Percentiles rank a stretch among this genome's conserved stretches.
phyloP scores from a whole-genome alignment of 2,113 vertebrate genomes.

The Mus pahari region DNA sequence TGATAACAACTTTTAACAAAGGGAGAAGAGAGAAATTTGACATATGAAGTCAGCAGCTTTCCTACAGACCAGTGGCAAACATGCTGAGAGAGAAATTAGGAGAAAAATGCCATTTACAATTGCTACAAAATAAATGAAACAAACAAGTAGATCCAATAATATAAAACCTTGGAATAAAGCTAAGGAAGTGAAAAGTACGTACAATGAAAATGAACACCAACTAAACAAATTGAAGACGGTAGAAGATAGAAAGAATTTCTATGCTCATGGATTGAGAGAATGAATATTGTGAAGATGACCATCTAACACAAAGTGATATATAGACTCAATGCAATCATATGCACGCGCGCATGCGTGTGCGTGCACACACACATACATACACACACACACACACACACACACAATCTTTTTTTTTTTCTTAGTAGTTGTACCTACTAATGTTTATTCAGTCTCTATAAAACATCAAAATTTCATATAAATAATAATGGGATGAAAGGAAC shows the following conservation, averaged over 20 bases:
- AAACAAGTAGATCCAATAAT: background rate
- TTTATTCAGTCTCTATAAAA: background rate
- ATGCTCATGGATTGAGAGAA: too few relatives aligned
- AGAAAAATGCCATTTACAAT: background rate
- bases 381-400: too few relatives aligned
- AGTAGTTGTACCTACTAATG: background rate
- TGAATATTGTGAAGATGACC: too few relatives aligned
- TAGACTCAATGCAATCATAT: too few relatives aligned
- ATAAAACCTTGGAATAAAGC: background rate
- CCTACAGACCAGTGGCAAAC: background rate
- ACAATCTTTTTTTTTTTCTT: too few relatives aligned
- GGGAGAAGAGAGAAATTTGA: background rate
- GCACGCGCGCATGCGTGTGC: too few relatives aligned
- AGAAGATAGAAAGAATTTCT: background rate
- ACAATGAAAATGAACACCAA: background rate
- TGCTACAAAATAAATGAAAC: background rate
- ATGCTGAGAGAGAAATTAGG: background rate
- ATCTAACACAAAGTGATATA: too few relatives aligned
- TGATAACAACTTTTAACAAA: background rate
- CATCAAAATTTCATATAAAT: background rate
- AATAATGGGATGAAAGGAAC: background rate
- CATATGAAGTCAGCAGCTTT: background rate
- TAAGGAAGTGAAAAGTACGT: background rate
- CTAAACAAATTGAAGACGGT: background rate
- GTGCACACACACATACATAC: too few relatives aligned